Evolutionary conservation across 2,888 invertebrate species (phyloP).

Genomic region (Diogma glabrata): DNA sequence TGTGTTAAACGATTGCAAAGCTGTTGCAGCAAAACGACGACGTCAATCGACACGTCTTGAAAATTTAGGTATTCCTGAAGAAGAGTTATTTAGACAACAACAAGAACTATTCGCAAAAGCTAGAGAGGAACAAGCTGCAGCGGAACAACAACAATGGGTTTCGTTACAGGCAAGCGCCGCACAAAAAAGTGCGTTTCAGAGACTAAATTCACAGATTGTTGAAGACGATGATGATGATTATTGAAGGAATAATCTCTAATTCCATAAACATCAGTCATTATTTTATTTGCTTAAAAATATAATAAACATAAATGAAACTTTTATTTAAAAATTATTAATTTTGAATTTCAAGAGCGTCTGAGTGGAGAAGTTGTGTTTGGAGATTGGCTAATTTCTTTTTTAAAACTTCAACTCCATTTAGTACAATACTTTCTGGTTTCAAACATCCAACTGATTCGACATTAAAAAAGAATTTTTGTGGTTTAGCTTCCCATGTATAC

Average conservation of each 20-base stretch:
- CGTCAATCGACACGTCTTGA: slow-evolving; percentile 92
- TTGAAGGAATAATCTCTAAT: neutral
- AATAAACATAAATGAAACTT: neutral
- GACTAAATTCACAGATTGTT: slow-evolving; percentile 27
- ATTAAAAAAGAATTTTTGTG: slow-evolving; percentile 94
- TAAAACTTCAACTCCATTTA: slow-evolving; percentile 84
- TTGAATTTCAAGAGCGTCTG: slow-evolving; percentile 58
- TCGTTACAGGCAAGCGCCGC: slow-evolving; percentile 50
- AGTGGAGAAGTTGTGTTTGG: slow-evolving; percentile 79
- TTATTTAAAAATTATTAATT: slow-evolving; percentile 2
- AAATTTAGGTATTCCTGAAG: slow-evolving; percentile 97
- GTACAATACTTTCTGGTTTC: slow-evolving; percentile 92
- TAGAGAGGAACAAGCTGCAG: slow-evolving; percentile 82
- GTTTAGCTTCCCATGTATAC: slow-evolving; percentile 88
- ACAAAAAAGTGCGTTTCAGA: slow-evolving; percentile 37
- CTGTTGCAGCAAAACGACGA: slow-evolving; percentile 89
- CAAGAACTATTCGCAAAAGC: slow-evolving; percentile 97
- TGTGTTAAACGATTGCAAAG: slow-evolving; percentile 90
- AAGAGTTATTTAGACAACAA: slow-evolving; percentile 89
- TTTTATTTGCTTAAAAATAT: slow-evolving; percentile 5
- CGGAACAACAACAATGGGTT: slow-evolving; percentile 89
- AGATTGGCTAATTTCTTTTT: slow-evolving; percentile 94
- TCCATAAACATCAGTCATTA: neutral
- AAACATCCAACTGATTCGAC: slow-evolving; percentile 93
- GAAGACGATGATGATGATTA: slow-evolving; percentile 38